These are phyloP conservation scores for Nasonia longicornis DNA, from an alignment of 1,140 invertebrate genomes.

Conservation along the genomic window DNA sequence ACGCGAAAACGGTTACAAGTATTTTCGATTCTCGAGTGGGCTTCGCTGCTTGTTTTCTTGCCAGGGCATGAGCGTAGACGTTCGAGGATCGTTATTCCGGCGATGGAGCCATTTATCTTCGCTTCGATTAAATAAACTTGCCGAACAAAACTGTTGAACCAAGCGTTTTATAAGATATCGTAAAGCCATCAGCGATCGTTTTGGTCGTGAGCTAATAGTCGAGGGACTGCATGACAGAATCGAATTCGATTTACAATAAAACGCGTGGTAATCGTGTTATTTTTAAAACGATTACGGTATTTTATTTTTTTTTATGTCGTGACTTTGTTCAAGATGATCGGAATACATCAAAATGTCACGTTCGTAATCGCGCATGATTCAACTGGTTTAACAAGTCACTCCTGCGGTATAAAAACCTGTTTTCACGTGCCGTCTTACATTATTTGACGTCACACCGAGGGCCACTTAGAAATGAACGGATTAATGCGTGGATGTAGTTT, in stretches of 20 bases:
- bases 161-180: neutral
- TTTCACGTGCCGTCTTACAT: neutral
- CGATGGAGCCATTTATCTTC: too few relatives aligned
- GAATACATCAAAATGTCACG: too few relatives aligned
- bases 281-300: too few relatives aligned
- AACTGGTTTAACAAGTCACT: neutral
- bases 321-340: too few relatives aligned
- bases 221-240: too few relatives aligned
- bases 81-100: too few relatives aligned
- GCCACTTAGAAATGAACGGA: neutral
- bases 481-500: slow-evolving; percentile 15
- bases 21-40: too few relatives aligned
- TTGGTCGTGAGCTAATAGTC: neutral
- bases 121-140: neutral
- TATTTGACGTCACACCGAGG: neutral
- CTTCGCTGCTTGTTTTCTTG: neutral
- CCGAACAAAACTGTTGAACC: neutral
- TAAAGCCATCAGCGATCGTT: neutral
- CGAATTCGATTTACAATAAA: too few relatives aligned
- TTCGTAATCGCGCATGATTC: too few relatives aligned
- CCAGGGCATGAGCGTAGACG: neutral
- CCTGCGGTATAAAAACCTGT: neutral
- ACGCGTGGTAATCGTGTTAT: too few relatives aligned
- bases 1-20: too few relatives aligned
- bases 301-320: too few relatives aligned